Conservation (phyloP, 2,888 invertebrate genomes). For the Crioceris asparagi region DNA sequence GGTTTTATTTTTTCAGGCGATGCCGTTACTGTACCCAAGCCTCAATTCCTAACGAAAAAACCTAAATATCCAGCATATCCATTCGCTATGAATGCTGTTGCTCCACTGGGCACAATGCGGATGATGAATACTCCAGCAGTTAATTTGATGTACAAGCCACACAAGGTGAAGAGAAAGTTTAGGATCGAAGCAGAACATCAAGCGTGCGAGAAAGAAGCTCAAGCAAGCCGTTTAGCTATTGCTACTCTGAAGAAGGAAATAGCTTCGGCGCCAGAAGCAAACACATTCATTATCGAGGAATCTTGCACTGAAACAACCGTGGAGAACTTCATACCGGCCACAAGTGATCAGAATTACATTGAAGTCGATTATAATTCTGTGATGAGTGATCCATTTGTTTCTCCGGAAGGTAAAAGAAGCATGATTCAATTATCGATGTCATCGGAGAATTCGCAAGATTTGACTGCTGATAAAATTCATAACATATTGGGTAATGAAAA, state of each 20-base stretch:
- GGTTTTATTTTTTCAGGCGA: constrained; percentile 20
- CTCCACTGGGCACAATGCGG: constrained; percentile 16
- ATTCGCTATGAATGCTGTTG: constrained; percentile 15
- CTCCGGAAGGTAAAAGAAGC: constrained; percentile 14
- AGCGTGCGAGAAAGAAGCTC: constrained; percentile 37
- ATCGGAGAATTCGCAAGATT: constrained; percentile 16
- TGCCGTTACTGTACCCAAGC: constrained; percentile 30
- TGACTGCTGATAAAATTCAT: constrained; percentile 31
- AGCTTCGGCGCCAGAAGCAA: constrained; percentile 31
- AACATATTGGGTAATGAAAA: constrained; percentile 33
- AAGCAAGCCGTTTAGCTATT: constrained; percentile 37
- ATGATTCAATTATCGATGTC: constrained; percentile 19
- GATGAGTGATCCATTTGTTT: constrained; percentile 9
- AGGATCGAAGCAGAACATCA: constrained; percentile 32
- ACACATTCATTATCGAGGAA: constrained; percentile 35
- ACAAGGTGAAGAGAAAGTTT: constrained; percentile 29
- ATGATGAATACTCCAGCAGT: constrained; percentile 20
- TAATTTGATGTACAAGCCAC: constrained; percentile 22
- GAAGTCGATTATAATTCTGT: constrained; percentile 16
- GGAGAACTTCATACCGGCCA: constrained; percentile 34
- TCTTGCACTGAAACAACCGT: constrained; percentile 35
- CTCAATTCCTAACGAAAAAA: constrained; percentile 34
- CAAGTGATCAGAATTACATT: constrained; percentile 20
- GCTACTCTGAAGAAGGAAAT: constrained; percentile 39
- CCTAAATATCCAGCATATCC: constrained; percentile 34